Evolutionary conservation across 1,140 invertebrate species (phyloP), one percentile per base, ranked within the genome.

Genomic region (Belonocnema kinseyi): DNA sequence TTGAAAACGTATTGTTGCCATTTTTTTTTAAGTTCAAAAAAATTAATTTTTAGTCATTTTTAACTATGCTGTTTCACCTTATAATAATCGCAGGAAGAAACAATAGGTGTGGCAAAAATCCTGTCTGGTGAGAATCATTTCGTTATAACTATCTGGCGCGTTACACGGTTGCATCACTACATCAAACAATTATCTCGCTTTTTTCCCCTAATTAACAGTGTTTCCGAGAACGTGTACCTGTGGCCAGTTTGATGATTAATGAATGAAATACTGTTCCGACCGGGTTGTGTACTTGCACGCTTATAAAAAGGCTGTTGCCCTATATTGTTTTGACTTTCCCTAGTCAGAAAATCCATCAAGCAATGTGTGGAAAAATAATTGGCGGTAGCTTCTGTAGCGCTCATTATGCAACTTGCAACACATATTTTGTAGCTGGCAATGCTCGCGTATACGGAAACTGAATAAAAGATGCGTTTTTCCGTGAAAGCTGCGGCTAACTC

Each of bases 401-500:
- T 66, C 26, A 66, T 66, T 66, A 66, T 66, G 61, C n/a, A 66
- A 66, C 26, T 66, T 66, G 61, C 61, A 66, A 40, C 26, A 40
- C 46, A 16, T 40, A 66, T 40, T 16, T 66, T 46, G 33, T 26
- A 66, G 33, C 61, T 66, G 61, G 26, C 26, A 66, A 66, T 40
- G 26, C 61, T 66, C 61, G 14, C 61, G 8, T 66, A 10, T 66
- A 46, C 26, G 33, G 8, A 66, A 66, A 66, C 61, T 66, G 61
- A 66, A 66, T 66, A 40, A 66, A 66, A 66, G 26, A 66, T 66
- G 61, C 61, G 61, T 66, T 66, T 66, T 66, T 66, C 61, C 40
- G 26, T 66, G 61, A 66, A 13, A 66, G 14, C 16, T 66, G 61
- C 61, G 61, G 61, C 33, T 14, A 19, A 61, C 58, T 61, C 58